phyloP scores from a whole-genome alignment of 2,888 invertebrate genomes.

The Helleia helle region DNA sequence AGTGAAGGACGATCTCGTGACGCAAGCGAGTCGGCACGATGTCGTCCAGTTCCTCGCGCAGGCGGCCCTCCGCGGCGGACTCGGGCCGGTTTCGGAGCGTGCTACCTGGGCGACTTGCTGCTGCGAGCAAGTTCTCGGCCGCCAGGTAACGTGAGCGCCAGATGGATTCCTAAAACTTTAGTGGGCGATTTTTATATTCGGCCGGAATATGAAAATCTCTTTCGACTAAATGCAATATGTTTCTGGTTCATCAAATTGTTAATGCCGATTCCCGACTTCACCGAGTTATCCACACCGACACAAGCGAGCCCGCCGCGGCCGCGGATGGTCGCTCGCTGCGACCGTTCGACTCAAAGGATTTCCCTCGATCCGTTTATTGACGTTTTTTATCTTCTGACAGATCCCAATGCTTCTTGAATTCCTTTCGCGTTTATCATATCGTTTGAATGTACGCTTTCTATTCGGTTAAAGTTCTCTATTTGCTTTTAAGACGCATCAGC shows the following conservation, averaged over 20 bases:
- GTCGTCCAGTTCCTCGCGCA: background rate
- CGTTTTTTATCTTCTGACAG: conserved; percentile 14
- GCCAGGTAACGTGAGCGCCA: conserved; percentile 52
- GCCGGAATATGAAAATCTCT: conserved; percentile 62
- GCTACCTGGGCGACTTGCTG: conserved; percentile 67
- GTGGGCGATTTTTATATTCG: conserved; percentile 68
- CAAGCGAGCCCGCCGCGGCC: conserved; percentile 14
- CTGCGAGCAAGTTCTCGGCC: conserved; percentile 62
- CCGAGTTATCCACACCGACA: conserved; percentile 14
- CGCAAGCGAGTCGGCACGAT: background rate
- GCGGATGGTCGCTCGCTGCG: conserved; percentile 6
- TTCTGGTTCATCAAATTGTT: conserved; percentile 28
- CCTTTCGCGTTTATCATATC: conserved; percentile 16
- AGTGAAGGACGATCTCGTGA: no score
- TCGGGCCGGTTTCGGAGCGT: conserved; percentile 30
- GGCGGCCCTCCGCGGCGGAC: background rate
- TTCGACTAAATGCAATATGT: conserved; percentile 52
- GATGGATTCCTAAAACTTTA: conserved; percentile 48
- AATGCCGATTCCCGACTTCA: conserved; percentile 11
- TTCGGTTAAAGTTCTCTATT: conserved; percentile 58
- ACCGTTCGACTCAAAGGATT: background rate
- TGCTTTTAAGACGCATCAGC: conserved; percentile 62
- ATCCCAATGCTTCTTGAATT: conserved; percentile 17
- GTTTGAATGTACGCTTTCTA: conserved; percentile 24
- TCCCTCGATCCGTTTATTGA: background rate